Evolutionary conservation across 2,797 vertebrate species (phyloP).

Genomic region (Pelochelys cantorii): DNA sequence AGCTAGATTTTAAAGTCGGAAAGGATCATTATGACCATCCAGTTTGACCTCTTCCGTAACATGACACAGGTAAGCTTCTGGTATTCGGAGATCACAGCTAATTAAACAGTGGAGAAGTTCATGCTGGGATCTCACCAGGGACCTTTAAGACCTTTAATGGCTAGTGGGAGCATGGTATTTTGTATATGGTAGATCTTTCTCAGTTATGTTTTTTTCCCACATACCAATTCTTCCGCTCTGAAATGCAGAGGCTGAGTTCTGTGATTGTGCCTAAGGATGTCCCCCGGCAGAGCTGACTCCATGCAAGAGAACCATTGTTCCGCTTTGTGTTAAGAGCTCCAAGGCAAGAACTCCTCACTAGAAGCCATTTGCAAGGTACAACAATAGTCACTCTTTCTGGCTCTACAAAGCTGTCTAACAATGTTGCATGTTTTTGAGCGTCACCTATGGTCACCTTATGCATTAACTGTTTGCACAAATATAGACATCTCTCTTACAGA

Average conservation of each 20-base stretch:
- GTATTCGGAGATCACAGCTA: too few relatives aligned
- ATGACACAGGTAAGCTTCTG: too few relatives aligned
- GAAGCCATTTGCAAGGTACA: not conserved
- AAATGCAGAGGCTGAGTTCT: not conserved
- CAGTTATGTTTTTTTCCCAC: not conserved
- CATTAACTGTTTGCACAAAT: not conserved
- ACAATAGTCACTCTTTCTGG: not conserved
- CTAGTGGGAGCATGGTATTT: constrained; percentile 21
- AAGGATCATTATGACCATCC: too few relatives aligned
- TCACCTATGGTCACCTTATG: not conserved
- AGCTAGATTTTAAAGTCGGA: not conserved
- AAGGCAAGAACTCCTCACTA: not conserved
- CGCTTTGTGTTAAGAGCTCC: not conserved
- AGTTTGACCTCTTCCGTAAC: too few relatives aligned
- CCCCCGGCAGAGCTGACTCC: too few relatives aligned
- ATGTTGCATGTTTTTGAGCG: not conserved
- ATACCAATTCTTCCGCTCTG: not conserved
- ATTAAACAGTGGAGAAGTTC: not conserved
- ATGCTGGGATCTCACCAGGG: constrained; percentile 17
- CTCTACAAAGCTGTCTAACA: not conserved
- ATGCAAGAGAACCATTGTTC: not conserved
- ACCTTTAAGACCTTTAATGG: not conserved
- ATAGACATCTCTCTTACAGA: not conserved
- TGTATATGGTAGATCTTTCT: not conserved
- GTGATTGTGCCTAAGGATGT: too few relatives aligned